These are phyloP conservation scores for Natator depressus DNA, from an alignment of 2,113 vertebrate species.

Conservation along the genomic window DNA sequence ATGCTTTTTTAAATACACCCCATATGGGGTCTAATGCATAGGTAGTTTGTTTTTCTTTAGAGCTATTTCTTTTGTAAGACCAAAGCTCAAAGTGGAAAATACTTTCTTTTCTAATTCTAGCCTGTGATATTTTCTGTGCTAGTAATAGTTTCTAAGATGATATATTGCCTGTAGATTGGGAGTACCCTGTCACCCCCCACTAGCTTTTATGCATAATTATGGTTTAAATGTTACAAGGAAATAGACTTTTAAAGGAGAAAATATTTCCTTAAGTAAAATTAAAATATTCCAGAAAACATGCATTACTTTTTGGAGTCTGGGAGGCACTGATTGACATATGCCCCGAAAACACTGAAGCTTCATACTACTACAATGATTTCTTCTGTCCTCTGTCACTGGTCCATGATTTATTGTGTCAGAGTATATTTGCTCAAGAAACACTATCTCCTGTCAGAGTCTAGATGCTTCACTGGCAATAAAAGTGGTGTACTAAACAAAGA, in stretches of 20 bases:
- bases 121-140: neutral
- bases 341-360: neutral
- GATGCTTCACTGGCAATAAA: neutral
- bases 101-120: neutral
- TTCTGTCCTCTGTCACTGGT: neutral
- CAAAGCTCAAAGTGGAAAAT: neutral
- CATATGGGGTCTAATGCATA: neutral
- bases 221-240: neutral
- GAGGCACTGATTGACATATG: accelerated
- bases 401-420: conserved; percentile 12
- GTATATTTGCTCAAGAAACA: conserved; percentile 44
- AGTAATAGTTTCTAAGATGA: neutral
- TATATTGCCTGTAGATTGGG: neutral
- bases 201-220: neutral
- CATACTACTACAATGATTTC: neutral
- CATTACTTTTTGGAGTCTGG: neutral
- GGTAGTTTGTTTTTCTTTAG: neutral
- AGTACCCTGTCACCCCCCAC: neutral
- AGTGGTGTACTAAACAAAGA: conserved; percentile 2
- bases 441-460: conserved; percentile 32
- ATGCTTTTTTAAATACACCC: conserved; percentile 10
- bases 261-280: neutral
- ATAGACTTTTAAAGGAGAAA: neutral
- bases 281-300: neutral
- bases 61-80: neutral